Conservation (phyloP, 2,888 invertebrate species). For the Azorinus chamasolen region DNA sequence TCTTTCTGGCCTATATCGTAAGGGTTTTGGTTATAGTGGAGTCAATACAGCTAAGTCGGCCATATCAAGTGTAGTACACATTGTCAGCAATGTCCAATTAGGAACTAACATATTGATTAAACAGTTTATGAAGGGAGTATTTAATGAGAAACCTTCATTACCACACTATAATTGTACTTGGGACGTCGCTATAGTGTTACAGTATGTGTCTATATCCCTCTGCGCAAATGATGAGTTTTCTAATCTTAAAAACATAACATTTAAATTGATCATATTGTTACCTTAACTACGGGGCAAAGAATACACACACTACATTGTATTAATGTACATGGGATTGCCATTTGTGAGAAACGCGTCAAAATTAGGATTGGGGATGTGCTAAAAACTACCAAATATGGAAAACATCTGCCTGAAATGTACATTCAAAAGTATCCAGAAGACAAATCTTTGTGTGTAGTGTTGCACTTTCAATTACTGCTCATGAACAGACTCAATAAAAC, state of each 20-base stretch:
- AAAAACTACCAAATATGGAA: too few species aligned
- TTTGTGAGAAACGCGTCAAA: constrained; percentile 7
- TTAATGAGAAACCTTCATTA: constrained; percentile 25
- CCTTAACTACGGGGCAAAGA: constrained; percentile 21
- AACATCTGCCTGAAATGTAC: constrained; percentile 8
- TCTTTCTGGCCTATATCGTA: constrained; percentile 12
- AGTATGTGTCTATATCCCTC: not conserved
- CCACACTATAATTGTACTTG: constrained; percentile 11
- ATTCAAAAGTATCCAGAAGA: constrained; percentile 1
- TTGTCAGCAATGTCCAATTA: constrained; percentile 8
- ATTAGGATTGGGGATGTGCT: constrained; percentile 6
- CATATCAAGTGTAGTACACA: not conserved
- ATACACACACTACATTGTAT: not conserved
- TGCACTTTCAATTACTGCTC: too few species aligned
- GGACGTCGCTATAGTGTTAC: constrained; percentile 9
- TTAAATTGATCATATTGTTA: constrained; percentile 11
- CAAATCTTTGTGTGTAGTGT: constrained; percentile 10
- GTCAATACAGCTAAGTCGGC: constrained; percentile 32
- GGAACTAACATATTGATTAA: constrained; percentile 26
- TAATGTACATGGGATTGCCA: not conserved
- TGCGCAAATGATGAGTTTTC: not conserved
- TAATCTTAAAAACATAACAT: not conserved
- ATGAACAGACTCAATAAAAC: too few species aligned
- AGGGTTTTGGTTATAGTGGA: constrained; percentile 13
- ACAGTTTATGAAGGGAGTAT: constrained; percentile 31